A percentile compares a stretch with the other conserved stretches of the same genome.
Conservation (phyloP, 1,140 invertebrate species). For the Helicoverpa armigera region DNA sequence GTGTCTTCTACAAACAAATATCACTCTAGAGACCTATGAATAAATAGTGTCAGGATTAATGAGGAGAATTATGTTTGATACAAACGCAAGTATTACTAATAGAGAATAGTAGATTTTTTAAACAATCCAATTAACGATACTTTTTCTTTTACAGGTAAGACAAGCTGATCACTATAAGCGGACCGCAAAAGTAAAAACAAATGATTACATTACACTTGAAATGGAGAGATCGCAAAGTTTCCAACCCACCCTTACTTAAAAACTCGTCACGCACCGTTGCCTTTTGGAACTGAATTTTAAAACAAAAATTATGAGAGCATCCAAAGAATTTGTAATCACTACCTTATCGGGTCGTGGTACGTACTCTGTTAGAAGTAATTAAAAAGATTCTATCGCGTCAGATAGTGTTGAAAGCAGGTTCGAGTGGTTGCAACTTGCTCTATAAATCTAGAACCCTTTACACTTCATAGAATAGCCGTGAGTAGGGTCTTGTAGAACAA, state of each 20-base stretch:
- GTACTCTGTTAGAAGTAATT: constrained; percentile 60
- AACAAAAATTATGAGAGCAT: constrained; percentile 51
- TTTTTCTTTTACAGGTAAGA: constrained; percentile 60
- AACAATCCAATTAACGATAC: background rate
- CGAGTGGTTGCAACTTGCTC: constrained; percentile 61
- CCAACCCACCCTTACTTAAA: constrained; percentile 37
- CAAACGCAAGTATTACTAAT: no score
- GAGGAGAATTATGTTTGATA: no score
- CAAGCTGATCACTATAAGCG: constrained; percentile 10
- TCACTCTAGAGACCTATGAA: no score
- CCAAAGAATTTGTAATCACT: constrained; percentile 57
- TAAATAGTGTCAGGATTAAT: no score
- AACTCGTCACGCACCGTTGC: constrained; percentile 44
- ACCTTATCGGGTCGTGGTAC: constrained; percentile 20
- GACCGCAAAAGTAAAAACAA: constrained; percentile 31
- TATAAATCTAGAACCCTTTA: constrained; percentile 75
- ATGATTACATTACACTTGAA: constrained; percentile 30
- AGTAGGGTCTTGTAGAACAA: constrained; percentile 67
- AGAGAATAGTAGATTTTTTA: no score
- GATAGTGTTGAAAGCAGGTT: constrained; percentile 62
- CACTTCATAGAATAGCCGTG: constrained; percentile 76
- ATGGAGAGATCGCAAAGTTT: constrained; percentile 19
- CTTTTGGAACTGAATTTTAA: constrained; percentile 44
- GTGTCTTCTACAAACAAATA: no score
- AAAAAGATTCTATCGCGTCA: constrained; percentile 66